Conservation (phyloP, 2,113 vertebrate genomes). For the Sinocyclocheilus maitianheensis region DNA sequence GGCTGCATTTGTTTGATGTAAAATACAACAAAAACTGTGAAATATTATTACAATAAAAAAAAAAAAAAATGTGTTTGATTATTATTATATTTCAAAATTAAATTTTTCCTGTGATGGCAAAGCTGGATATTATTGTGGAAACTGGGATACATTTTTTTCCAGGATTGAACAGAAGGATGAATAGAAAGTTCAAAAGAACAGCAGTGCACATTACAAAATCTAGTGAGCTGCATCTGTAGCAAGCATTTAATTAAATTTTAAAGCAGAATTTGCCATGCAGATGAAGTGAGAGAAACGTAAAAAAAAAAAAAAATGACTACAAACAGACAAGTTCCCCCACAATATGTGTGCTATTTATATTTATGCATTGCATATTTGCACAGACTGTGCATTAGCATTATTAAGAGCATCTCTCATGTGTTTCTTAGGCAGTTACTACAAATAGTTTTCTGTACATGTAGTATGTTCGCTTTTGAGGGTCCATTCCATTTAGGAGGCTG, state of each 20-base stretch:
- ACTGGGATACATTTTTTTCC: no score
- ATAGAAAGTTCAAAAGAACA: not conserved
- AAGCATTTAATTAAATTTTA: not conserved
- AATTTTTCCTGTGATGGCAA: no score
- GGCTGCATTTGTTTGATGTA: not conserved
- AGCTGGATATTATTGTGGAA: not conserved
- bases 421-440: not conserved
- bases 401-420: not conserved
- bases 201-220: not conserved
- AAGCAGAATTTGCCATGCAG: no score
- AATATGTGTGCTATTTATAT: not conserved
- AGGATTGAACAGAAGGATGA: no score
- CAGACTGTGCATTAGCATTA: not conserved
- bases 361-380: not conserved
- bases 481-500: not conserved
- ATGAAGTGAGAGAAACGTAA: not conserved
- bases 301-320: not conserved
- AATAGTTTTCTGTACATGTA: no score
- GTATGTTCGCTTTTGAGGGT: not conserved
- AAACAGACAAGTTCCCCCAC: not conserved
- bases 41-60: not conserved
- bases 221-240: not conserved
- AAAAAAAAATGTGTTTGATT: no score
- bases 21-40: no score
- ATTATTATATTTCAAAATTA: no score